Percentiles rank a stretch among this genome's conserved stretches.
Conservation (phyloP, 2,113 vertebrate genomes). For the Pheucticus melanocephalus region DNA sequence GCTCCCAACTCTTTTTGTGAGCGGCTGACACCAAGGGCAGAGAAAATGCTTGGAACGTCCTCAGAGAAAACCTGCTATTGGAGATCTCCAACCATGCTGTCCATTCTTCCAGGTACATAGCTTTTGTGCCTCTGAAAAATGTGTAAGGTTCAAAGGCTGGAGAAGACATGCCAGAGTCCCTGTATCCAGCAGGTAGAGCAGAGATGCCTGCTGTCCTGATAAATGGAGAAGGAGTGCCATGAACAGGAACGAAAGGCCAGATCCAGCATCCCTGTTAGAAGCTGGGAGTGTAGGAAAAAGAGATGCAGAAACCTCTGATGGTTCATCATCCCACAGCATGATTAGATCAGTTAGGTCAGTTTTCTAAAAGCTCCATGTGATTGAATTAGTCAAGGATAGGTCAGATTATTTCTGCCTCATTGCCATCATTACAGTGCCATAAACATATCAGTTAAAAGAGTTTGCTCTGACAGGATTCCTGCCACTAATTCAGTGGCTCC, state of each 20-base stretch:
- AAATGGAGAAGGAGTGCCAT: not conserved
- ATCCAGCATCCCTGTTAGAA: not conserved
- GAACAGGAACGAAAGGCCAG: not conserved
- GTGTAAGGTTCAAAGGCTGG: not conserved
- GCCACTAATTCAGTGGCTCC: not conserved
- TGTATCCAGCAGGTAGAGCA: not conserved
- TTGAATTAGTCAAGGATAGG: not conserved
- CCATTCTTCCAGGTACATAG: not conserved
- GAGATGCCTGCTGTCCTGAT: not conserved
- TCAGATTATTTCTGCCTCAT: constrained; percentile 46
- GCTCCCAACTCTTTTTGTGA: not conserved
- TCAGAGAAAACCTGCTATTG: not conserved
- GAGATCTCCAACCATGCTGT: not conserved
- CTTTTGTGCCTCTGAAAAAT: not conserved
- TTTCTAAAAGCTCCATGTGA: not conserved
- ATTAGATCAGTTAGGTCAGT: not conserved
- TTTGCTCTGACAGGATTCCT: not conserved
- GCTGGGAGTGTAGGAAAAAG: not conserved
- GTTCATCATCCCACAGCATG: not conserved
- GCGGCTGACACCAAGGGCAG: not conserved
- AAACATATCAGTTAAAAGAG: not conserved
- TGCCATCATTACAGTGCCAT: not conserved
- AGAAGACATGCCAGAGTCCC: not conserved
- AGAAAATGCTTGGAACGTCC: not conserved
- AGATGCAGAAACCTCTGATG: not conserved